Percentiles rank a stretch among this genome's conserved stretches.
Conservation (phyloP, 2,113 vertebrate species). For the Tapirus terrestris region DNA sequence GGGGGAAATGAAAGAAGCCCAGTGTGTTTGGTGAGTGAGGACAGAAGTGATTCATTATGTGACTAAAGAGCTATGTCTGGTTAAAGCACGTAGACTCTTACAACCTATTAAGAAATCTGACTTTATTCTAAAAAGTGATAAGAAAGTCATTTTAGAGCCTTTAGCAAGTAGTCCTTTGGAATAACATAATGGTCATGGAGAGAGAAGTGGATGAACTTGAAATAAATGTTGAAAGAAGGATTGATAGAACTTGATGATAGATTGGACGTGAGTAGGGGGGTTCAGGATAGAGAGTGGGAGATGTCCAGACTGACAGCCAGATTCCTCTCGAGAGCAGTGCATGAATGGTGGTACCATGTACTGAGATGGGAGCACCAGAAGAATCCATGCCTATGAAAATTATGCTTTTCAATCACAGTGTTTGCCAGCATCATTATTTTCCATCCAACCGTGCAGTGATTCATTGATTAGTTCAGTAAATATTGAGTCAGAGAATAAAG, state of each 20-base stretch:
- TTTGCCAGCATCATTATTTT: background rate
- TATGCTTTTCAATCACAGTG: background rate
- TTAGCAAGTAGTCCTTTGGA: background rate
- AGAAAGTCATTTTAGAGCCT: background rate
- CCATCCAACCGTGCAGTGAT: background rate
- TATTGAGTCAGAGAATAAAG: background rate
- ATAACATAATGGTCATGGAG: background rate
- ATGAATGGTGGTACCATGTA: fast-evolving
- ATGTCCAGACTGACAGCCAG: background rate
- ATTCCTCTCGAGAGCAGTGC: fast-evolving
- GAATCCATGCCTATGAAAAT: background rate
- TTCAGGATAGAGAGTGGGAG: background rate
- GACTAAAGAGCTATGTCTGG: background rate
- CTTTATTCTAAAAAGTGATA: background rate
- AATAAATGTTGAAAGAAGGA: background rate
- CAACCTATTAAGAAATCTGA: background rate
- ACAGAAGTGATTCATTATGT: background rate
- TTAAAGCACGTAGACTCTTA: background rate
- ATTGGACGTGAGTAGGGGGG: background rate
- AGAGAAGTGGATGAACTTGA: background rate
- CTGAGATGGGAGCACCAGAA: background rate
- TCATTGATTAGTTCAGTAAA: background rate
- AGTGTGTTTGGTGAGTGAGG: background rate
- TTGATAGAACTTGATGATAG: background rate
- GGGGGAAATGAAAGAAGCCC: background rate